These are phyloP conservation scores for Acanthiza pusilla DNA, from an alignment of 2,797 vertebrate genomes.

Conservation along the genomic window DNA sequence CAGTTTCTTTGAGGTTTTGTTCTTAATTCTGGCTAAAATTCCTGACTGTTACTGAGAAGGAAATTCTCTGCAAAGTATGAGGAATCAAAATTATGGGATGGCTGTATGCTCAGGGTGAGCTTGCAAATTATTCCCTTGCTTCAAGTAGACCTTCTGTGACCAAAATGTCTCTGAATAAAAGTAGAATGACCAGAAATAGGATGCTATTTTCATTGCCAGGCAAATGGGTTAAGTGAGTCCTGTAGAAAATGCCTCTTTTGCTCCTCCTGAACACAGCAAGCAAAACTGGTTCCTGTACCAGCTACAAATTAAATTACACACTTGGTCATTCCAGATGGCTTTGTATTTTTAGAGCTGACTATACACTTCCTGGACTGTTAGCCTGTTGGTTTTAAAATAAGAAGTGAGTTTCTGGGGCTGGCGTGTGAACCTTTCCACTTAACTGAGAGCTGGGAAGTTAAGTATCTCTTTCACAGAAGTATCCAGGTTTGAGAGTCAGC, in stretches of 20 bases:
- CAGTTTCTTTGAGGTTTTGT: neutral
- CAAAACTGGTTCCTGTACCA: neutral
- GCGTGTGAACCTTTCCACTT: neutral
- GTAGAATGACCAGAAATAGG: neutral
- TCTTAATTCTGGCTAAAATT: neutral
- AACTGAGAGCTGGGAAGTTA: neutral
- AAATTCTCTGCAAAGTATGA: neutral
- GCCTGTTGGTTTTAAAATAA: conserved; percentile 29
- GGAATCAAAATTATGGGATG: neutral
- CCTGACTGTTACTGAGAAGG: neutral
- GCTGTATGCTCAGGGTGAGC: neutral
- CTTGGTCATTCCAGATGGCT: neutral
- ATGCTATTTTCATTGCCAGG: neutral
- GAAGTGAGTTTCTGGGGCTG: neutral
- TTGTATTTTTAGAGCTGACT: conserved; percentile 42
- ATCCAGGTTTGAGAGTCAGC: neutral
- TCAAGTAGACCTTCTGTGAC: neutral
- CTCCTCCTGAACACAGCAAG: neutral
- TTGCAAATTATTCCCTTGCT: neutral
- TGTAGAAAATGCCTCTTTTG: neutral
- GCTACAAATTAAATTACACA: conserved; percentile 23
- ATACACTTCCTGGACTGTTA: neutral
- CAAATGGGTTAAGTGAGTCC: neutral
- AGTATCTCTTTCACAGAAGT: neutral
- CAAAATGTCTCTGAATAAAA: neutral